Base-by-base conservation (phyloP, 53 echinoderm and acorn worm species). In the Echinarachnius parma region DNA sequence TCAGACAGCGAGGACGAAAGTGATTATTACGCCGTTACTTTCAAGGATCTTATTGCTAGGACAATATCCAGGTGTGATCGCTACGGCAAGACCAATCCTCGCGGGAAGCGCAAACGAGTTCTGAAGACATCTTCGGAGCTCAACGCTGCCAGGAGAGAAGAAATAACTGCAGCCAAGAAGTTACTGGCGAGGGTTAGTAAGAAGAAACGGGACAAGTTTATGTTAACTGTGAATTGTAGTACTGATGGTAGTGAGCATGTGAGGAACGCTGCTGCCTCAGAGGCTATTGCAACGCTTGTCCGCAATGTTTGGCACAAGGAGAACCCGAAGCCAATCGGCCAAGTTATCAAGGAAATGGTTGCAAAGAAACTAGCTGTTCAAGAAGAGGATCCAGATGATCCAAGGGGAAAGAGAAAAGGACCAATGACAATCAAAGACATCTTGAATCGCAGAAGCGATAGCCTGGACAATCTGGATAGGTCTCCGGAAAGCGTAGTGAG, bases 211-310 rank as follows among this genome's bases (percentile, higher is more conserved):
- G 74, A 72, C 57, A 72, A 56, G 36, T 72, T 72, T 19, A 72
- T 56, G 35, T 46, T 72, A 28, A 72, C 74, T 72, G 39, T 72
- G 14, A 72, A 72, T 36, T 72, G 74, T 45, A 72, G 74, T 72
- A 72, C 74, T 72, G 74, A 72, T 72, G 74, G 74, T 8, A 72
- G 74, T 25, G 56, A 72, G 28, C 74, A 72, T 72, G 74, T 72
- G 21, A 34, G 74, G 44, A 72, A 72, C 42, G 74, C 74, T 56
- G 74, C 74, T 44, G 74, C 74, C 46, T 72, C 74, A 18, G 74
- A 72, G 46, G 74, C 74, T 20, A 72, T 72, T 39, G 74, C 74
- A 27, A 72, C 74, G 2, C 46, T 72, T 24, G 74, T 72, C 21
- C 55, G 74, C 23, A 72, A 22, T 27, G 74, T 72, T 19, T 72